Evolutionary conservation across 92 coral and sea anemone genomes (phyloP), one percentile per base, ranked within the genome.

Genomic region (Palythoa grandiflora): DNA sequence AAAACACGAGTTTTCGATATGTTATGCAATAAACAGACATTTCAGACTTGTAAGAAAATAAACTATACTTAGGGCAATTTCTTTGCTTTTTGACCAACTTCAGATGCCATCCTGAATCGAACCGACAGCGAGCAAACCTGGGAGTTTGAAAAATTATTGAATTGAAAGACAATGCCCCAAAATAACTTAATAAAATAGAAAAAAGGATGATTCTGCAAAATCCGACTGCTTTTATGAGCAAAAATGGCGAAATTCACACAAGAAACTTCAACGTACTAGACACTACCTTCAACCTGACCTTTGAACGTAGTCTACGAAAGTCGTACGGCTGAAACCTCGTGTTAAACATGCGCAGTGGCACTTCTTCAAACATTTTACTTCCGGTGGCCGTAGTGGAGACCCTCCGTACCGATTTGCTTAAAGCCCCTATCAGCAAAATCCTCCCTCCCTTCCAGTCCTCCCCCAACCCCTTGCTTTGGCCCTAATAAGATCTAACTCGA

Each of bases 271-370:
- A 28, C 0, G 28, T 28, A 28, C 28, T 28, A 28, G 28, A 28
- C 28, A 28, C 28, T 28, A 28, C 28, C 28, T 28, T 28, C 28
- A 0, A 28, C 28, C 28, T 28, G 28, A 28, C 28, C 28, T 28
- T 28, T 28, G 28, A 28, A 28, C 28, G 28, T 61, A 61, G 68
- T 61, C 68, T 1, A 61, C 68, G 68, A 61, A 61, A 61, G 68
- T 61, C 68, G 68, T 61, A 61, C 68, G 68, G 68, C 15, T 61
- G 68, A 61, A 61, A 61, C 68, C 68, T 61, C 68, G 68, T 61
- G 68, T 61, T 61, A 61, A 1, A 61, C 68, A 61, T 16, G 68
- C 68, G 68, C 68, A 61, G 68, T 61, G 28, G 28, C 28, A 28
- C 28, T 28, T 28, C 28, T 28, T 28, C 28, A 28, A 28, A 28